These are phyloP conservation scores for Actinopyga echinites DNA, from an alignment of 53 echinoderm and acorn worm genomes.

Conservation along the genomic window DNA sequence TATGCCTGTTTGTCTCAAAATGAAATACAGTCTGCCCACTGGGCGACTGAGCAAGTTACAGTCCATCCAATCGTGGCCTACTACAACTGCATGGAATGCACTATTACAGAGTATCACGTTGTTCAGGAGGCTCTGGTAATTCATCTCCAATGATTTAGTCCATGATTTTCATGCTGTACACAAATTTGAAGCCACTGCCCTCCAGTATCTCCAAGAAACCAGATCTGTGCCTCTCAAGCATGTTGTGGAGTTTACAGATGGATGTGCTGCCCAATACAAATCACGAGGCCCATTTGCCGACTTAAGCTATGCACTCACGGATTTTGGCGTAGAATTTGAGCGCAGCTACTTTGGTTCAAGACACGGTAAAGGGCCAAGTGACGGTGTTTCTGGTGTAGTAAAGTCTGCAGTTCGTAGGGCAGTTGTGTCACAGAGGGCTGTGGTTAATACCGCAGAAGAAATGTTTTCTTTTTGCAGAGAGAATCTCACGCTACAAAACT, in stretches of 20 bases:
- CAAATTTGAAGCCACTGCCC: constrained; percentile 35
- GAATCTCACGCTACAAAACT: not conserved
- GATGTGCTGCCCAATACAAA: constrained; percentile 60
- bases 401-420: constrained; percentile 42
- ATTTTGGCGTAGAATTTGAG: constrained; percentile 36
- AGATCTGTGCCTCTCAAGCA: not conserved
- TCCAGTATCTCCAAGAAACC: constrained; percentile 20
- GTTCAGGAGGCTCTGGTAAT: constrained; percentile 51
- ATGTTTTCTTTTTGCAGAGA: constrained; percentile 56
- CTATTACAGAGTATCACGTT: constrained; percentile 1
- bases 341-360: constrained; percentile 53
- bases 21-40: constrained; percentile 58
- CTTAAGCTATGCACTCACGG: constrained; percentile 26
- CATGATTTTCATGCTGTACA: constrained; percentile 68
- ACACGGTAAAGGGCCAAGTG: constrained; percentile 64
- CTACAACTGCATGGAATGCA: constrained; percentile 49
- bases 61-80: constrained; percentile 63
- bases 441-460: constrained; percentile 34
- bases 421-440: constrained; percentile 5
- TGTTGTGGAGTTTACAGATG: constrained; percentile 58
- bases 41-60: constrained; percentile 51
- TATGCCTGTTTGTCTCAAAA: constrained; percentile 46
- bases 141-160: constrained; percentile 53
- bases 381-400: constrained; percentile 56
- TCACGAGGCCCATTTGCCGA: constrained; percentile 62